Evolutionary conservation across 2,797 vertebrate genomes (phyloP), one percentile per base, ranked within the genome.

Genomic region (Pipistrellus pipistrellus): DNA sequence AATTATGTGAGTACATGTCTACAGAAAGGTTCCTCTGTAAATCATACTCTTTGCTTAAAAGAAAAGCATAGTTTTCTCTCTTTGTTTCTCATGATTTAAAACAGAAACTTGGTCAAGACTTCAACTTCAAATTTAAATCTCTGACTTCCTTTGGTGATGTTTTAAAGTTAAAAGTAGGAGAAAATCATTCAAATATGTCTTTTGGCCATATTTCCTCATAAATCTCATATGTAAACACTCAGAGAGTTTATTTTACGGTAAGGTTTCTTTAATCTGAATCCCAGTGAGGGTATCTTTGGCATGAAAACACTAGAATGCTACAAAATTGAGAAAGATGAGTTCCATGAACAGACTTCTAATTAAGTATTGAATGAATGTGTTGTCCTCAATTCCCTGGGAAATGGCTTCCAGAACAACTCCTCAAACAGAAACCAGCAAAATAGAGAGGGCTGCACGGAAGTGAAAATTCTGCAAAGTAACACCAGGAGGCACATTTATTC

Each of bases 51-150:
- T 32, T 64, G 27, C 21, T 83, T 51, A 66, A 32, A 88, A 91
- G 6, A 57, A 94, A 76, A 66, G 27, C 10, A 75, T 51, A 20
- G 14, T 14, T 85, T 77, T 48, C 32, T 41, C 78, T n/a, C 59
- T 46, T n/a, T 25, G 4, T 53, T 88, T 88, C 41, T 66, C 32
- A 53, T 76, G 27, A 14, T 81, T 92, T 71, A 83, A 95, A 82
- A 71, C 17, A 87, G 64, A 91, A 84, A 55, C 8, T 72, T 46
- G 20, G 23, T 64, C 30, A 91, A 82, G 57, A 59, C 32, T 64
- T 86, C n/a, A 77, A n/a, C 62, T 57, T 93, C 68, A 82, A 46
- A 73, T 85, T 91, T 85, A 78, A 87, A 44, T 87, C 20, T 72
- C 76, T 66, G 21, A 62, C 10, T 48, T 68, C 41, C 44, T 25